A percentile compares a stretch with the other conserved stretches of the same genome.
Conservation (phyloP, 2,888 invertebrate genomes). For the Sminthurides aquaticus region DNA sequence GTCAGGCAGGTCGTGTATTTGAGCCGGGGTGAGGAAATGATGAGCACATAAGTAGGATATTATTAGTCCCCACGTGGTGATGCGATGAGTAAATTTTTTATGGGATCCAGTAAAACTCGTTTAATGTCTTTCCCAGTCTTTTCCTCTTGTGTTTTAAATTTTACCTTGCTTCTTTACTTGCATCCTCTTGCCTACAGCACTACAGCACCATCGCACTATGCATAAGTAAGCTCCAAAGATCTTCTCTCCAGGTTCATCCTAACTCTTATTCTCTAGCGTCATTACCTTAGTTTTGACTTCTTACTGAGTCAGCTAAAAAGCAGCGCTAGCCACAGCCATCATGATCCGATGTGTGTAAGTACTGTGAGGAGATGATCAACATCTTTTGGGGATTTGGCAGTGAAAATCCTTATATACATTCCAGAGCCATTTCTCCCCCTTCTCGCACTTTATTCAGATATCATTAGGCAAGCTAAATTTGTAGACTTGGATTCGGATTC, state of each 20-base stretch:
- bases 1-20: not conserved
- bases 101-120: not conserved
- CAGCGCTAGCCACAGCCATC: too few species aligned
- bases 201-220: too few species aligned
- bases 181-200: too few species aligned
- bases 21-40: not conserved
- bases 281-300: too few species aligned
- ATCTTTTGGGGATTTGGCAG: not conserved
- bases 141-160: too few species aligned
- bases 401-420: not conserved
- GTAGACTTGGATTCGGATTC: constrained; percentile 25
- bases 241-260: too few species aligned
- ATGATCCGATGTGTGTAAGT: too few species aligned
- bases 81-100: not conserved
- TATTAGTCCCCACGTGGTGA: not conserved
- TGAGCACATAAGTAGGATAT: not conserved
- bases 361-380: not conserved
- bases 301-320: too few species aligned
- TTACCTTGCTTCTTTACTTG: too few species aligned
- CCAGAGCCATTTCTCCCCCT: not conserved
- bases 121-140: not conserved
- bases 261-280: too few species aligned
- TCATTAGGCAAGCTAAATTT: constrained; percentile 26
- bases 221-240: too few species aligned
- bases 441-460: constrained; percentile 16